Percentiles rank a stretch among this genome's conserved stretches.
phyloP scores from a whole-genome alignment of 2,888 invertebrate species.

The Acleris literana region DNA sequence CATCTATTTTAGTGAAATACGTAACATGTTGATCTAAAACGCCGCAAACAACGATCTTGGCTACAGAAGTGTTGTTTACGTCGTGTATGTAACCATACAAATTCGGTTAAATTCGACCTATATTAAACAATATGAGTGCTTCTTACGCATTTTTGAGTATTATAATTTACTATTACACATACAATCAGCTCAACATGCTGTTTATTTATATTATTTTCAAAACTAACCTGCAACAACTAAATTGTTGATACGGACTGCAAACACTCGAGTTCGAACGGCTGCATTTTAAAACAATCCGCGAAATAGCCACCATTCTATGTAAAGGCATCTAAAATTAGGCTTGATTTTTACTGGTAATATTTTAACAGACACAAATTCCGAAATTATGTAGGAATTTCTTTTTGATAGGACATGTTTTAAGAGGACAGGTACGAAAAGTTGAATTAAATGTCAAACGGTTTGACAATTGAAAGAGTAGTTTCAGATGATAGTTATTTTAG shows the following conservation, averaged over 20 bases:
- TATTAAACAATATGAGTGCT: too few relatives aligned
- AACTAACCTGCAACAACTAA: slow-evolving; percentile 52
- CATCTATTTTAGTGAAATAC: slow-evolving; percentile 26
- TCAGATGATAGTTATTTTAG: too few relatives aligned
- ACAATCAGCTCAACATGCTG: too few relatives aligned
- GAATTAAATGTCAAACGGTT: too few relatives aligned
- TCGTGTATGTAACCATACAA: background rate
- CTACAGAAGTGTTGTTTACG: slow-evolving; percentile 9
- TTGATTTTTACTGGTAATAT: slow-evolving; percentile 1
- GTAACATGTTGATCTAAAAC: slow-evolving; percentile 23
- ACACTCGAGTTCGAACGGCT: slow-evolving; percentile 50
- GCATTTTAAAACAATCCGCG: slow-evolving; percentile 51
- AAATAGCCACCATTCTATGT: slow-evolving; percentile 52
- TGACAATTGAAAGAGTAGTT: too few relatives aligned
- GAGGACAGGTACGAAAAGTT: too few relatives aligned
- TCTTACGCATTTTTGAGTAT: too few relatives aligned
- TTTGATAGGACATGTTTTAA: background rate
- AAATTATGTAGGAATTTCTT: background rate
- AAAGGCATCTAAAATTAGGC: slow-evolving; percentile 42
- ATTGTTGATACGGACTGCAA: slow-evolving; percentile 47
- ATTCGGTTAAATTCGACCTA: background rate
- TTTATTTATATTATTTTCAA: too few relatives aligned
- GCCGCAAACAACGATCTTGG: slow-evolving; percentile 21
- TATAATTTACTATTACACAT: too few relatives aligned
- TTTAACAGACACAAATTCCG: background rate